Base-by-base conservation (phyloP, 2,113 vertebrate species). In the Heloderma charlesbogerti region DNA sequence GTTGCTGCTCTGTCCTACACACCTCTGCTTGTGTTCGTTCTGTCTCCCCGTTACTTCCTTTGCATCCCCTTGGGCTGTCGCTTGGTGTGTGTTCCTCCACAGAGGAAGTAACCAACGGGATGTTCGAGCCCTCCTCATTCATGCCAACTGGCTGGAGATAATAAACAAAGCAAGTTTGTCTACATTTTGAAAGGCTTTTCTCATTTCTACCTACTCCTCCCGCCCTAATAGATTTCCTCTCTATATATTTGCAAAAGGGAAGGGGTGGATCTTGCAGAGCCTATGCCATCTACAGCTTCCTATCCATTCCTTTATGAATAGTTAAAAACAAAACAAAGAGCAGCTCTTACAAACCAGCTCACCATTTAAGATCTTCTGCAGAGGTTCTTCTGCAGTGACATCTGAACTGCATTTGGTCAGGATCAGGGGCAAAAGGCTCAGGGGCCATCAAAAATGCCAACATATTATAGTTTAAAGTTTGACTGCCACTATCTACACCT, bases 31-130 rank as follows among this genome's bases (percentile, higher is more conserved):
- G 84, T 69, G 88, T 83, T 83, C 81, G n/a, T 79, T 80, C 88
- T 69, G 88, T 82, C 86, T 92, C 93, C 74, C 48, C 20, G 60
- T 34, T 66, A 82, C 82, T 77, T 84, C 93, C 92, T 90, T 43
- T 86, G 25, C 45, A 86, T 82, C 89, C 91, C 89, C 89, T 84
- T 81, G 91, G 93, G 94, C 81, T 90, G 86, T 87, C 34, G 54
- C 94, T 91, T 91, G 91, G 91, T 94, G 94, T 94, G 94, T 93
- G 92, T 93, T 94, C 92, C 37, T 60, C 92, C 88, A 81, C 89
- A 91, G 88, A 91, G 92, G 88, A 92, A 93, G 91, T 90, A 91
- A 75, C 90, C 75, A 13, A 89, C 1, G 84, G 91, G 89, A 86
- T 37, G 54, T 20, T 85, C 84, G 37, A 83, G 43, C 79, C 88